A percentile compares a stretch with the other conserved stretches of the same genome.
These are phyloP conservation scores for Anthophora plumipes DNA, from an alignment of 2,888 invertebrate genomes.

Conservation along the genomic window DNA sequence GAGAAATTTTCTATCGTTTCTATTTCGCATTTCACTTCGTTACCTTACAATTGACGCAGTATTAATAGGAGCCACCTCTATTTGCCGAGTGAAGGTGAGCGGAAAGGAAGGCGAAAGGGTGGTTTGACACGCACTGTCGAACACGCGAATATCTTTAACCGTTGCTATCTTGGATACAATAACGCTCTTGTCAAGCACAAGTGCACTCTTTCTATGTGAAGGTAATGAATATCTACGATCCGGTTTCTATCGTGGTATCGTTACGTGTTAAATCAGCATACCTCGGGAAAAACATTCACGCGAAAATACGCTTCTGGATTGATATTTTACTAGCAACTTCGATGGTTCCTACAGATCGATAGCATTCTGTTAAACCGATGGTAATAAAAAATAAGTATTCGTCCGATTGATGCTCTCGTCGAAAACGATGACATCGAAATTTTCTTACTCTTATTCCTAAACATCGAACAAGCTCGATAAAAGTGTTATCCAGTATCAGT, in stretches of 20 bases:
- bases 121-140: conserved; percentile 66
- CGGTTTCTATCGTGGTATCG: conserved; percentile 47
- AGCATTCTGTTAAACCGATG: neutral
- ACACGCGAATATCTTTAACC: conserved; percentile 51
- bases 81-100: conserved; percentile 62
- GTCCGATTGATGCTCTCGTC: neutral
- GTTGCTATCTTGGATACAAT: conserved; percentile 38
- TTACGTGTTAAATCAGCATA: conserved; percentile 35
- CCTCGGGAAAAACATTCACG: conserved; percentile 6
- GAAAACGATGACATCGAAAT: too few relatives aligned
- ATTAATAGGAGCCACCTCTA: conserved; percentile 52
- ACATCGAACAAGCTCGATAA: neutral
- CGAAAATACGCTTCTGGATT: neutral
- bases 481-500: neutral
- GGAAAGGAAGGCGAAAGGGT: conserved; percentile 70
- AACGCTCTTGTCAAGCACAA: conserved; percentile 46
- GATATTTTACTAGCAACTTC: conserved; percentile 11
- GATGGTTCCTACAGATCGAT: neutral
- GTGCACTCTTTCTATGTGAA: conserved; percentile 33
- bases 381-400: too few relatives aligned
- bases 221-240: conserved; percentile 51
- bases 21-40: conserved; percentile 25
- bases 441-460: too few relatives aligned
- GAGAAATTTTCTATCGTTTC: conserved; percentile 25
- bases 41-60: conserved; percentile 40